Evolutionary conservation across 1,140 invertebrate genomes (phyloP).

Genomic region (Teleopsis dalmanni): DNA sequence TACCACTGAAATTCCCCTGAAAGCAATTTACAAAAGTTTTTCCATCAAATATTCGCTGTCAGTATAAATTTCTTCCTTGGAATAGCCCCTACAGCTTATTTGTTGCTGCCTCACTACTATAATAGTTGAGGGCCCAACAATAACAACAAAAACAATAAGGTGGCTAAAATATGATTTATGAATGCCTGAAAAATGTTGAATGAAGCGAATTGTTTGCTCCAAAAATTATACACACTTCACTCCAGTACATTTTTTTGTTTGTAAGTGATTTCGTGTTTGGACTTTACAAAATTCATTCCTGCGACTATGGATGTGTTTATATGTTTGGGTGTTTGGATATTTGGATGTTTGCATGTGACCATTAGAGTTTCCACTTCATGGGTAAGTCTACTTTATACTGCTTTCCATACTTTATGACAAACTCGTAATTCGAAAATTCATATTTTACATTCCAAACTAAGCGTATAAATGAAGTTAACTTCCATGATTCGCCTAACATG

Average conservation of each 20-base stretch:
- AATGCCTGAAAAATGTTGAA: constrained; percentile 20
- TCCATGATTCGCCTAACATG: too few species aligned
- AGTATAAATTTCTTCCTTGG: constrained; percentile 45
- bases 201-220: constrained; percentile 30
- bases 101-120: too few species aligned
- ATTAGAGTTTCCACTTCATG: too few species aligned
- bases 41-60: constrained; percentile 44
- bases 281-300: too few species aligned
- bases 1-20: constrained; percentile 12
- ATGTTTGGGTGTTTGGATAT: too few species aligned
- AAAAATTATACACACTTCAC: constrained; percentile 33
- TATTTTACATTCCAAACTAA: too few species aligned
- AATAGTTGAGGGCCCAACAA: constrained; percentile 12
- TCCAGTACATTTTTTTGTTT: constrained; percentile 13
- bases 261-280: constrained; percentile 18
- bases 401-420: too few species aligned
- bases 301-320: too few species aligned
- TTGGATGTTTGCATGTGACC: too few species aligned
- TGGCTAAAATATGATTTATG: constrained; percentile 41
- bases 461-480: too few species aligned
- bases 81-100: constrained; percentile 27
- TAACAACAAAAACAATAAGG: constrained; percentile 6
- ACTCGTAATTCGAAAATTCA: too few species aligned
- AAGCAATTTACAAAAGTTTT: constrained; percentile 45
- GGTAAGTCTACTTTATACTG: too few species aligned